Evolutionary conservation across 2,888 invertebrate genomes (phyloP), one percentile per base, ranked within the genome.

Genomic region (Caprella mutica): DNA sequence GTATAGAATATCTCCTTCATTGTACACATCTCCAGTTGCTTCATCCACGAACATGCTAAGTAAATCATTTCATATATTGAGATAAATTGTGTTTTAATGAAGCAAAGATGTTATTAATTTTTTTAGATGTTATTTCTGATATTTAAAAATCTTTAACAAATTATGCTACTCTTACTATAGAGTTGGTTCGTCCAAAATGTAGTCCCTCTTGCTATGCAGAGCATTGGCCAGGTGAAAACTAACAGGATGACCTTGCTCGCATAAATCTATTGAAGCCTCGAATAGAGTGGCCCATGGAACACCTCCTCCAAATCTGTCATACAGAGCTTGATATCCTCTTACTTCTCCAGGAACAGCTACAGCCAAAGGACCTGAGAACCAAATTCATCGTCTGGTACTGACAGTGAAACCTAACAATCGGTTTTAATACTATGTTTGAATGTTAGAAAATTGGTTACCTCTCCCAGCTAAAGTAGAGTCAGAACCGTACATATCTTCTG

Each of bases 261-360:
- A 85, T 24, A 94, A 74, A 33, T 82, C 75, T 48, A 88, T 88
- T 1, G 86, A 78, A 0, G 91, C 90, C 65, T 79, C 72, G 62
- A 96, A 82, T 24, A 96, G 75, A 0, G 82, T 80, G 40, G 72
- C 72, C 94, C 94, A 96, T 0, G 80, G 78, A 51, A 92, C 74
- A 4, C 64, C 61, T 4, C 90, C 90, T 3, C 56, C 56, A 14
- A 56, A 19, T 21, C 26, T 17, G 5, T 52, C 29, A 70, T 83
- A 88, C 66, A 73, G 75, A 66, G 80, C 73, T 73, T 89, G 81
- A 71, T 89, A 89, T 1, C 94, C 94, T 56, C 79, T 75, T n/a
- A 94, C 72, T 73, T 93, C 93, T 9, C 91, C 91, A 0, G 93
- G 93, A 14, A 93, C 84, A 14, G 84, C 94, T 14, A 85, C 79